Evolutionary conservation across 1,140 invertebrate genomes (phyloP), one percentile per base, ranked within the genome.

Genomic region (Chrysopa pallens): DNA sequence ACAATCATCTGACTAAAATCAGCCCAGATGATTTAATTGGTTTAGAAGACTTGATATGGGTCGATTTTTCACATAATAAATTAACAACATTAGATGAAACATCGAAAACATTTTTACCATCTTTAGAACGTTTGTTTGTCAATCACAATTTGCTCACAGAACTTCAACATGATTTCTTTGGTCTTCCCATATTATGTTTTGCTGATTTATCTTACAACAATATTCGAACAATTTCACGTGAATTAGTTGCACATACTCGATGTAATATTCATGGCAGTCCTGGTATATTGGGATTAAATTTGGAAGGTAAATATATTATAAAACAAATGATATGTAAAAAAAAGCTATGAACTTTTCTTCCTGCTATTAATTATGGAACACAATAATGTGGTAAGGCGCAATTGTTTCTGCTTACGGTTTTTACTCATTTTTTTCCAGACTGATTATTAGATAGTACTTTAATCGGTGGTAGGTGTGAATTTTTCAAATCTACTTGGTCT

Each of bases 81-180:
- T 64, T 87, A 8, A 72, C 70, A 11, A 79, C 80, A 5, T 63
- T 87, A 12, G 79, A 83, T 55, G 78, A 82, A 61, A 79, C 78
- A 29, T 81, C 81, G 43, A 80, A 87, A 82, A 81, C 78, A n/a
- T 73, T 73, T 58, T 61, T 87, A 37, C 80, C 80, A 6, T 70
- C 72, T 8, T 55, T 87, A 43, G 78, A 80, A 54, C 73, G 79
- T 48, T 55, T 87, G n/a, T 70, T 78, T 42, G 79, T 78, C 4
- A 76, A 76, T 27, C 71, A 82, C 53, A 86, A 87, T 55, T 72
- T 74, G 36, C 61, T 87, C 3, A 74, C 71, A 5, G 61, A 72
- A 28, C 62, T 84, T 42, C 77, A 83, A 28, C 72, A 74, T 50
- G 82, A 85, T 58, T 84, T 87, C 55, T 79, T 83, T 47, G 81